Conservation (phyloP, 2,113 vertebrate species). For the Macrotis lagotis region DNA sequence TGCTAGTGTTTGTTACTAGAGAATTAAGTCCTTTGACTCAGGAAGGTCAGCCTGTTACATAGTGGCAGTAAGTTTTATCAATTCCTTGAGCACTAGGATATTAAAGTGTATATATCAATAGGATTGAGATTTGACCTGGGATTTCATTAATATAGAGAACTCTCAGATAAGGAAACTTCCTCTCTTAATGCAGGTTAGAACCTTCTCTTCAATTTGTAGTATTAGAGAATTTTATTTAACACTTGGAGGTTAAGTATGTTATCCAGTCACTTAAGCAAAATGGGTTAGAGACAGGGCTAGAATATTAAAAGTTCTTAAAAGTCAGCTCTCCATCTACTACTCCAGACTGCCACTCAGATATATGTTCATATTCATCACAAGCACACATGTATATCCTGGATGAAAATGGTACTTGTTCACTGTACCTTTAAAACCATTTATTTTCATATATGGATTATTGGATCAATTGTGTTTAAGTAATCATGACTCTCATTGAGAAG, state of each 20-base stretch:
- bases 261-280: background rate
- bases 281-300: background rate
- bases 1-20: background rate
- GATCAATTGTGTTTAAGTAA: background rate
- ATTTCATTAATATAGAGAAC: background rate
- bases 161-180: background rate
- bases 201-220: background rate
- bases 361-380: background rate
- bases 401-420: background rate
- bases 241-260: background rate
- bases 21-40: background rate
- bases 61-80: background rate
- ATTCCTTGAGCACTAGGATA: background rate
- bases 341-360: background rate
- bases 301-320: background rate
- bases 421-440: background rate
- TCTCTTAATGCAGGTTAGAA: background rate
- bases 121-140: background rate
- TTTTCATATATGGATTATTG: conserved; percentile 23
- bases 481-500: background rate
- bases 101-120: background rate
- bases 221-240: background rate
- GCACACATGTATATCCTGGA: background rate
- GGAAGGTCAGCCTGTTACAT: background rate
- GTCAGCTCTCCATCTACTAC: background rate